Percentiles rank a stretch among this genome's conserved stretches.
Conservation (phyloP, 2,113 vertebrate species). For the Dicerorhinus sumatrensis region DNA sequence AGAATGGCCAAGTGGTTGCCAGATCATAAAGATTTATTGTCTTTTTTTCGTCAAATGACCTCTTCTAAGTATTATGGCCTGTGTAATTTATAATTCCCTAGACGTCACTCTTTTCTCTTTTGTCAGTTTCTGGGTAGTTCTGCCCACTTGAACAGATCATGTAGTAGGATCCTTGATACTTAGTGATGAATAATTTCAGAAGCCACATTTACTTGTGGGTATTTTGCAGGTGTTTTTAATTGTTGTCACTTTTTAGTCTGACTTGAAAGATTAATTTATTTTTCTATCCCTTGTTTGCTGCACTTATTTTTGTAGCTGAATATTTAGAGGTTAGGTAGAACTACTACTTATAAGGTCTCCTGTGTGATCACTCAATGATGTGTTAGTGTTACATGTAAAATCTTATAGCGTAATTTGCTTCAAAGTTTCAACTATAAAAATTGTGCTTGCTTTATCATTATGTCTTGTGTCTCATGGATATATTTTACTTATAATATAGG, state of each 20-base stretch:
- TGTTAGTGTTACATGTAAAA: background rate
- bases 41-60: background rate
- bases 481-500: constrained; percentile 34
- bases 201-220: background rate
- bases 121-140: background rate
- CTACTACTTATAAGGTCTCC: background rate
- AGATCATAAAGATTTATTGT: background rate
- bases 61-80: background rate
- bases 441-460: background rate
- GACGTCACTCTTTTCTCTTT: background rate
- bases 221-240: background rate
- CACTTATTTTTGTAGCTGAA: background rate
- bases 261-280: constrained; percentile 16
- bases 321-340: constrained; percentile 14
- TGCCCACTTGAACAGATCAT: background rate
- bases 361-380: background rate
- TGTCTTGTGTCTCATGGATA: background rate
- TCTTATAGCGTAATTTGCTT: background rate
- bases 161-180: background rate
- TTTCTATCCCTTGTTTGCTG: constrained; percentile 5
- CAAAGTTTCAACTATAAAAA: background rate
- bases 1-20: background rate
- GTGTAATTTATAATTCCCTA: background rate
- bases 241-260: background rate
- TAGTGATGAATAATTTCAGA: background rate